phyloP scores from a whole-genome alignment of 2,888 invertebrate species.

The Agrochola lychnidis region DNA sequence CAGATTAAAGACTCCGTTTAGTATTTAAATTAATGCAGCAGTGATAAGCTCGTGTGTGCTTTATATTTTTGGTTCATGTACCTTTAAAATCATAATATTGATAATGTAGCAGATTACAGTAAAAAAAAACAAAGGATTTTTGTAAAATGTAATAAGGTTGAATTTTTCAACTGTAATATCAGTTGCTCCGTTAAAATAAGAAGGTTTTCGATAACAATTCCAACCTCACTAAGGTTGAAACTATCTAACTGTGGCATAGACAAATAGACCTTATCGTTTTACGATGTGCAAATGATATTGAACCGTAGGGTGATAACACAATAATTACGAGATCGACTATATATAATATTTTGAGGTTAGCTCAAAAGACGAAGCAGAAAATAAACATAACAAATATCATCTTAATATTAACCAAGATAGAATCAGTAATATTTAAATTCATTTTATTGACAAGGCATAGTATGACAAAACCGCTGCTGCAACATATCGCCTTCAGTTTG shows the following conservation, averaged over 20 bases:
- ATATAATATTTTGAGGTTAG: background rate
- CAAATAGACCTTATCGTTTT: background rate
- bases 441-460: slow-evolving; percentile 73
- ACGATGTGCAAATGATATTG: background rate
- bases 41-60: slow-evolving; percentile 47
- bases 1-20: slow-evolving; percentile 44
- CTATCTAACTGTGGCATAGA: background rate
- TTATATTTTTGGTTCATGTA: slow-evolving; percentile 29
- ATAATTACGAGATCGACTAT: background rate
- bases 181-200: background rate
- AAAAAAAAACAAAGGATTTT: background rate
- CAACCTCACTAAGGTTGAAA: background rate
- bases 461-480: slow-evolving; percentile 76
- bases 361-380: background rate
- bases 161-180: background rate
- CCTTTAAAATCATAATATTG: slow-evolving; percentile 29
- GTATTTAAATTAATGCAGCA: slow-evolving; percentile 49
- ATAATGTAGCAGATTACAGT: slow-evolving; percentile 6
- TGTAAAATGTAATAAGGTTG: background rate
- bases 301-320: background rate
- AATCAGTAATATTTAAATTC: slow-evolving; percentile 32
- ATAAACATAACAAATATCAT: background rate
- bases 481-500: slow-evolving; percentile 79
- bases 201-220: background rate
- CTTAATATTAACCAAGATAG: background rate